Conservation (phyloP, 2,797 vertebrate species). For the Manis crassicaudata region DNA sequence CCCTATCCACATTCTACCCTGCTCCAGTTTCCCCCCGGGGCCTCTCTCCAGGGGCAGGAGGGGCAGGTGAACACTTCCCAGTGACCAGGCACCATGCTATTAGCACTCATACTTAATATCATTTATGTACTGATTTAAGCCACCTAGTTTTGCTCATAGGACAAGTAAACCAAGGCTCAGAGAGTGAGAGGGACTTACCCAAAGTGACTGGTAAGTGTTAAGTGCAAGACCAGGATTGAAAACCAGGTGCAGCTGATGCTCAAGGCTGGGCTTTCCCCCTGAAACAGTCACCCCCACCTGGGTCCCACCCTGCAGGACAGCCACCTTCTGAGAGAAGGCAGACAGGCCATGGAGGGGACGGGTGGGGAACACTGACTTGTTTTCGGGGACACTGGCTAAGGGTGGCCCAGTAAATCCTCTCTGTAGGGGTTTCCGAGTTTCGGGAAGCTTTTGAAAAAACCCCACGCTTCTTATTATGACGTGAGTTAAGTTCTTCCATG, state of each 20-base stretch:
- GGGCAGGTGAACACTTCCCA: neutral
- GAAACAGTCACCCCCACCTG: neutral
- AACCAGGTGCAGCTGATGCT: neutral
- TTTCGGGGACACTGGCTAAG: conserved; percentile 80
- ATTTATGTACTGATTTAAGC: neutral
- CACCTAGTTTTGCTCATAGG: neutral
- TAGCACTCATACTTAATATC: neutral
- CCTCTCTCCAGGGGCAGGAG: neutral
- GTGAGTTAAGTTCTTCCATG: conserved; percentile 75
- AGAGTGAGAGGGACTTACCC: neutral
- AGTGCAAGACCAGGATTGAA: neutral
- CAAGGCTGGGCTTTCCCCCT: neutral
- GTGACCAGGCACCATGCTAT: neutral
- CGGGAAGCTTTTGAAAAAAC: conserved; percentile 82
- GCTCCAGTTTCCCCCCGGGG: neutral
- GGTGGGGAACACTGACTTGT: conserved; percentile 72
- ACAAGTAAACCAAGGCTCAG: neutral
- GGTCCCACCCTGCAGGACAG: neutral
- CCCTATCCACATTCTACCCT: neutral
- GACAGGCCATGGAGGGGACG: accelerated
- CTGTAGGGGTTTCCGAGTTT: conserved; percentile 70
- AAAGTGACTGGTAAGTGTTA: neutral
- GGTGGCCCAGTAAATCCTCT: conserved; percentile 84
- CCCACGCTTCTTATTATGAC: conserved; percentile 83
- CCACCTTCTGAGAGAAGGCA: neutral